These are phyloP conservation scores for Endotricha flammealis DNA, from an alignment of 2,888 invertebrate species.

Conservation along the genomic window DNA sequence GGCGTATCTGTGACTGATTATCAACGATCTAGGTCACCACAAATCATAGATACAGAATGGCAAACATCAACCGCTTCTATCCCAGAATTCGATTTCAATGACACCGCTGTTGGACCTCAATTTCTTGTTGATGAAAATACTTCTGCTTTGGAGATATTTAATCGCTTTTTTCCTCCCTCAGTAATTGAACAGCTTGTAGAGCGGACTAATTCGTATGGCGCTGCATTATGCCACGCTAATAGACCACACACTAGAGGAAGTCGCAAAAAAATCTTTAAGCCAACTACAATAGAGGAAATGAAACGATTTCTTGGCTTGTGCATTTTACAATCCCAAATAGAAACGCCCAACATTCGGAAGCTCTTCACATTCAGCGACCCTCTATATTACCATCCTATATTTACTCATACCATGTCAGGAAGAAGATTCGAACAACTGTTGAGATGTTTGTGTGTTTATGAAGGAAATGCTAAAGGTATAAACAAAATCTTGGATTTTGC, in stretches of 20 bases:
- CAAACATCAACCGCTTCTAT: too few relatives aligned
- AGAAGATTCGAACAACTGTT: conserved; percentile 17
- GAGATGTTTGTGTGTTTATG: conserved; percentile 18
- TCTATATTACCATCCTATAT: conserved; percentile 20
- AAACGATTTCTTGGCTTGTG: conserved; percentile 14
- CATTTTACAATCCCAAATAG: conserved; percentile 15
- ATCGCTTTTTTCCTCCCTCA: background rate
- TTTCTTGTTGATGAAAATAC: background rate
- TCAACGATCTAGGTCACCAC: too few relatives aligned
- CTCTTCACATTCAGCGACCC: conserved; percentile 19
- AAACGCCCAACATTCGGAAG: conserved; percentile 10
- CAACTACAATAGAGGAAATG: conserved; percentile 12
- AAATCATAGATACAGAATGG: too few relatives aligned
- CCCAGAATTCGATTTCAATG: too few relatives aligned
- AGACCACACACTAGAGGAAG: conserved; percentile 13
- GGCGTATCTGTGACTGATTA: too few relatives aligned
- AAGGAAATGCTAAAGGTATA: background rate
- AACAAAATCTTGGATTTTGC: background rate
- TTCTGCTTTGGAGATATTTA: background rate
- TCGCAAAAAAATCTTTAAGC: conserved; percentile 10
- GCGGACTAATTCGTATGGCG: conserved; percentile 12
- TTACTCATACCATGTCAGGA: conserved; percentile 20
- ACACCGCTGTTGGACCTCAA: background rate
- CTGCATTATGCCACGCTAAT: conserved; percentile 10
- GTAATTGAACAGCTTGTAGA: conserved; percentile 1